phyloP scores from a whole-genome alignment of 2,113 vertebrate species.

The Tychaedon coryphoeus region DNA sequence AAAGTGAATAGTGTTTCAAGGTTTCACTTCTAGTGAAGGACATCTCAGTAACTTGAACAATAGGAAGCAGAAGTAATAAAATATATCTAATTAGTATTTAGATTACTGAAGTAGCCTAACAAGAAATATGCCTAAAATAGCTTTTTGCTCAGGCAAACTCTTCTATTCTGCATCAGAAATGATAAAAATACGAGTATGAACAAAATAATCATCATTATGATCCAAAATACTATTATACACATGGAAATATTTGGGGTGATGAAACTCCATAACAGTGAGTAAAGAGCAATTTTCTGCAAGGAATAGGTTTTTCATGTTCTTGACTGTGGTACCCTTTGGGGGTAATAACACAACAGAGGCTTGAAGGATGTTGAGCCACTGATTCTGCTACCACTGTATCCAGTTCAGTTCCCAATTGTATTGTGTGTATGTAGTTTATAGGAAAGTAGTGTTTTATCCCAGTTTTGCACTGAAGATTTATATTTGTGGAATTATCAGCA shows the following conservation, averaged over 20 bases:
- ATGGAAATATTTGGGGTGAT: background rate
- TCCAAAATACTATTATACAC: background rate
- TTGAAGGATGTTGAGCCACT: background rate
- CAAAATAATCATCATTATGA: background rate
- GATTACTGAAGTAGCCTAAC: background rate
- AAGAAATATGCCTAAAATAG: background rate
- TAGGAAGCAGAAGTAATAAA: background rate
- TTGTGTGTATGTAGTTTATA: background rate
- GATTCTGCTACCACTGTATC: background rate
- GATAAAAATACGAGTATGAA: background rate
- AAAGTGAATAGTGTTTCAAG: background rate
- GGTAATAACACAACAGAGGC: background rate
- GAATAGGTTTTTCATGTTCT: background rate
- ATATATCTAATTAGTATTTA: background rate
- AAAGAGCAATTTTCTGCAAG: background rate
- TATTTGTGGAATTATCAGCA: background rate
- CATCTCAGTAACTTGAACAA: background rate
- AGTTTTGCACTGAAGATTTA: background rate
- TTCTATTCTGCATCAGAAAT: background rate
- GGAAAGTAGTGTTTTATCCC: rapidly evolving
- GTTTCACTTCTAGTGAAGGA: background rate
- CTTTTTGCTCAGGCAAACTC: background rate
- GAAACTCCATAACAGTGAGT: background rate
- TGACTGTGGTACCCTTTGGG: rapidly evolving
- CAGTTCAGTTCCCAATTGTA: background rate